phyloP scores from a whole-genome alignment of 2,888 invertebrate genomes.

The Pogonocherus hispidulus region DNA sequence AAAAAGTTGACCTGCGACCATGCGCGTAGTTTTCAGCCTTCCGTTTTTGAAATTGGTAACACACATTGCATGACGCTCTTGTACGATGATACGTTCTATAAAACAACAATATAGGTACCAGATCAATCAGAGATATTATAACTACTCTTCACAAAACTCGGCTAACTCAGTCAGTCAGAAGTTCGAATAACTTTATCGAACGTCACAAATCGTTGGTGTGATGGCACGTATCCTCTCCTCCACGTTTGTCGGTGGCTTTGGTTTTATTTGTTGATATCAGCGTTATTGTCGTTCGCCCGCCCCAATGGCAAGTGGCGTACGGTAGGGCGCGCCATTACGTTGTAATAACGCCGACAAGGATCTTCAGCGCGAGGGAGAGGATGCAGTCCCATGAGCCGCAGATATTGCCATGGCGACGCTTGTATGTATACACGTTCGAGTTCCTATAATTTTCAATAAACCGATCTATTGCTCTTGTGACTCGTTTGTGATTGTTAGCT shows the following conservation, averaged over 20 bases:
- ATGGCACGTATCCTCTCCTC: slow-evolving; percentile 7
- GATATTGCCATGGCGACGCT: slow-evolving; percentile 34
- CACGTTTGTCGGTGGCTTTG: slow-evolving; percentile 10
- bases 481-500: slow-evolving; percentile 8
- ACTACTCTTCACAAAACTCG: too few relatives aligned
- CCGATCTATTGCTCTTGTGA: slow-evolving; percentile 10
- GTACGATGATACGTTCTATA: too few relatives aligned
- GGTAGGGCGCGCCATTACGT: slow-evolving; percentile 20
- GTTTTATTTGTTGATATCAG: slow-evolving; percentile 26
- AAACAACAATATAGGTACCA: too few relatives aligned
- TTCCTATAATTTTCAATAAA: slow-evolving; percentile 27
- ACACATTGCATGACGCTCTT: too few relatives aligned
- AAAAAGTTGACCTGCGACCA: too few relatives aligned
- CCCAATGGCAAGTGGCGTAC: slow-evolving; percentile 15
- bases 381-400: slow-evolving; percentile 33
- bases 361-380: slow-evolving; percentile 22
- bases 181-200: slow-evolving; percentile 8
- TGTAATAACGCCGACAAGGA: slow-evolving; percentile 8
- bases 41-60: too few relatives aligned
- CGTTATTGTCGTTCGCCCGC: slow-evolving; percentile 11
- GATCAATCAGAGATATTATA: too few relatives aligned
- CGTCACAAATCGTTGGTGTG: slow-evolving; percentile 1
- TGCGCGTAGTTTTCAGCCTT: too few relatives aligned
- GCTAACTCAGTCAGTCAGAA: too few relatives aligned
- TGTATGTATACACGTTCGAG: slow-evolving; percentile 17